Percentiles rank a stretch among this genome's conserved stretches.
Evolutionary conservation across 2,113 vertebrate genomes (phyloP).

Genomic region (Chionomys nivalis): DNA sequence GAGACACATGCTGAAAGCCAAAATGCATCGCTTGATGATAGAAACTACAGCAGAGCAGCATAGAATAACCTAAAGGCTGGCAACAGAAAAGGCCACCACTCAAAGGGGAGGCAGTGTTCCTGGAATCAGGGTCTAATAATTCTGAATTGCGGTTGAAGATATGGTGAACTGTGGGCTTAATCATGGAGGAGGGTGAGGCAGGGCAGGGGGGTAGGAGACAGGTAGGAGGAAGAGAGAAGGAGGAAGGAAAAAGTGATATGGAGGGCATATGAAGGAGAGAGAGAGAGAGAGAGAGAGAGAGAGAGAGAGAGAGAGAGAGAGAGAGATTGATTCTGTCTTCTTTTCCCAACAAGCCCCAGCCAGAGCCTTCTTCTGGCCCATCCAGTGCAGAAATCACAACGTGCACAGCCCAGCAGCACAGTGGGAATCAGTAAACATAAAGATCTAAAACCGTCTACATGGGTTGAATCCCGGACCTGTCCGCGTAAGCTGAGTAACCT

Average conservation of each 20-base stretch:
- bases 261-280: fast-evolving
- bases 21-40: not conserved
- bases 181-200: too few relatives aligned
- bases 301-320: not conserved
- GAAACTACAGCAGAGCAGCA: not conserved
- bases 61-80: not conserved
- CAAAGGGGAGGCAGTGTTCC: not conserved
- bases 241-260: too few relatives aligned
- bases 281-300: not conserved
- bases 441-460: too few relatives aligned
- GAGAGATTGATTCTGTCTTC: too few relatives aligned
- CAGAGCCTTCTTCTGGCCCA: too few relatives aligned
- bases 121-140: not conserved
- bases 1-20: not conserved
- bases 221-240: not conserved
- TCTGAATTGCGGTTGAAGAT: not conserved
- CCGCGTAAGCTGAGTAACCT: too few relatives aligned
- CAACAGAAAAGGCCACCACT: not conserved
- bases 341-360: too few relatives aligned
- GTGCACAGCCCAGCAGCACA: too few relatives aligned
- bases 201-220: not conserved
- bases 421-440: too few relatives aligned
- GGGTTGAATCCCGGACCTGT: too few relatives aligned
- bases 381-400: too few relatives aligned
- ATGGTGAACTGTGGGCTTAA: not conserved